Evolutionary conservation across 2,113 vertebrate species (phyloP).

Genomic region (Vulpes ferrilata): DNA sequence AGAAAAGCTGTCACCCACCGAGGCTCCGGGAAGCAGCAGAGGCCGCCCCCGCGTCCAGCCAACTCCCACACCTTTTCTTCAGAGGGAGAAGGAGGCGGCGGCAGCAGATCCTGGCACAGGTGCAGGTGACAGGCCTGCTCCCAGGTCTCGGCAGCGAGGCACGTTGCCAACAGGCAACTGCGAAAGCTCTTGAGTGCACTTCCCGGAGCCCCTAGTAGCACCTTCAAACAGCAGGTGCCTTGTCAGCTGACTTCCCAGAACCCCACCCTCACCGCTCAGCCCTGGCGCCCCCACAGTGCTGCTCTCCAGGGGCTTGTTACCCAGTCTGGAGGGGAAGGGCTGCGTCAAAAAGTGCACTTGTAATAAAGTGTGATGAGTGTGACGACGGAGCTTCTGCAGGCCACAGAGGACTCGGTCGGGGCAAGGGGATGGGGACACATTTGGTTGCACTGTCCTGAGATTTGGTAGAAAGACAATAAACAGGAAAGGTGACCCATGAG

Average conservation of each 20-base stretch:
- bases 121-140: not conserved
- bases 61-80: not conserved
- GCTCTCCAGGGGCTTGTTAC: no score
- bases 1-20: not conserved
- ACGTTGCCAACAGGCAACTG: not conserved
- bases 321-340: not conserved
- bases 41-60: rapidly evolving
- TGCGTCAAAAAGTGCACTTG: not conserved
- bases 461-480: not conserved
- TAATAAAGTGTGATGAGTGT: not conserved
- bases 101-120: not conserved
- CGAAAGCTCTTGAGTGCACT: not conserved
- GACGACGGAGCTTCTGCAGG: rapidly evolving
- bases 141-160: not conserved
- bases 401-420: rapidly evolving
- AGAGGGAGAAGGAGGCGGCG: not conserved
- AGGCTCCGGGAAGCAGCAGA: not conserved
- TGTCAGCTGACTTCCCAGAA: not conserved
- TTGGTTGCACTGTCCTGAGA: rapidly evolving
- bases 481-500: not conserved
- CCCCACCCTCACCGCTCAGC: not conserved
- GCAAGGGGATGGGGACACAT: not conserved
- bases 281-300: rapidly evolving
- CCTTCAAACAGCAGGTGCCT: not conserved
- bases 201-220: not conserved